Evolutionary conservation across 2,113 vertebrate genomes (phyloP).

Genomic region (Mormoops blainvillei): DNA sequence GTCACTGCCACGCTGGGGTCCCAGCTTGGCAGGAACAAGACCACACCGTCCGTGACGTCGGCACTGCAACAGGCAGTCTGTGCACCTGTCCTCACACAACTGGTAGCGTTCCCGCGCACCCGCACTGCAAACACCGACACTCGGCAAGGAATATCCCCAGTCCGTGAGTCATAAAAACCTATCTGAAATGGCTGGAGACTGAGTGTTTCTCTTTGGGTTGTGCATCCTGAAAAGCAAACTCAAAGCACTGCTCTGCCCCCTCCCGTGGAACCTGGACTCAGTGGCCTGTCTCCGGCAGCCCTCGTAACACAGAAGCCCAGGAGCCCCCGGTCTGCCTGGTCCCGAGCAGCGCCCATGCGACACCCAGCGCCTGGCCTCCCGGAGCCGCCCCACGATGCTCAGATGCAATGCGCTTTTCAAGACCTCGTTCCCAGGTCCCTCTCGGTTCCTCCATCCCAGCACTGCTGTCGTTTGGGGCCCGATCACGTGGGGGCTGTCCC

Average conservation of each 20-base stretch:
- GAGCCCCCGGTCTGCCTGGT: not conserved
- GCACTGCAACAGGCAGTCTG: rapidly evolving
- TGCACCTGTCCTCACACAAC: rapidly evolving
- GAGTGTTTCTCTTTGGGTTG: no score
- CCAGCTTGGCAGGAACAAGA: no score
- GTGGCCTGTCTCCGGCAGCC: no score
- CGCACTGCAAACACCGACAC: rapidly evolving
- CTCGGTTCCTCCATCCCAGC: not conserved
- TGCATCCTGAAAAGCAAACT: no score
- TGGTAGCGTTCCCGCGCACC: not conserved
- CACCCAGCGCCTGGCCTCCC: not conserved
- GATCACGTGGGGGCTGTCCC: not conserved
- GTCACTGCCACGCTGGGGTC: not conserved
- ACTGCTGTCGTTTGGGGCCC: not conserved
- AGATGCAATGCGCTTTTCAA: not conserved
- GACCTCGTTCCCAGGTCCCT: not conserved
- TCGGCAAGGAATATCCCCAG: rapidly evolving
- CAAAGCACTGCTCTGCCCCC: not conserved
- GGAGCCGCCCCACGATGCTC: not conserved
- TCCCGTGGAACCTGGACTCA: not conserved
- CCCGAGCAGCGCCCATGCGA: not conserved
- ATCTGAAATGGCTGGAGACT: no score
- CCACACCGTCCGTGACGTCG: rapidly evolving
- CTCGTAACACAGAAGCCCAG: no score
- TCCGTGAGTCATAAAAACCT: rapidly evolving